Base-by-base conservation (phyloP, 2,797 vertebrate species). In the Knipowitschia caucasica region DNA sequence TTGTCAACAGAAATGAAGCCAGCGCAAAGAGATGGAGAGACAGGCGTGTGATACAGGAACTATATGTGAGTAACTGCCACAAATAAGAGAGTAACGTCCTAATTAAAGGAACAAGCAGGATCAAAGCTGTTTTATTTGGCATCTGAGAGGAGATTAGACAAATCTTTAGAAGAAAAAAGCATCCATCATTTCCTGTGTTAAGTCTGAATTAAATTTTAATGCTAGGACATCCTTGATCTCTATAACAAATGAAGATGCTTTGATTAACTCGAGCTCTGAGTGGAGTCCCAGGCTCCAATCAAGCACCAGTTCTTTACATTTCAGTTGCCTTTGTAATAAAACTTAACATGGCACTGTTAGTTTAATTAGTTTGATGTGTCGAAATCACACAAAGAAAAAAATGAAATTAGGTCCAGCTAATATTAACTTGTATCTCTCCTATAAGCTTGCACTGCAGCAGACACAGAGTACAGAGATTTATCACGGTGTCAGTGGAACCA, bases 1-100 rank as follows among this genome's bases (percentile, higher is more conserved):
- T 84, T 89, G 89, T 91, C 87, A 93, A 91, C 81, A 91, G 76
- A 91, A 90, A 91, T 81, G 80, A 89, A 92, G 86, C 82, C 74
- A 78, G 73, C 67, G 79, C 73, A 81, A 82, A 73, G 75, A 82
- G 80, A 78, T 80, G 81, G 83, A 18, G 36, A 82, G 39, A 46
- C 43, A 80, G 69, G 62, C 21, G 23, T 5, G 69, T 70, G 86
- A 56, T 64, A 69, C 67, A 78, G 67, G 70, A 84, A 71, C 70
- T 69, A 42, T 40, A 71, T 72, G 67, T 77, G 80, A 84, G 80
- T 73, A 80, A 75, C 72, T 80, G 72, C 73, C 71, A 79, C 67
- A 56, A 66, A 67, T 61, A 71, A 54, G 35, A 72, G 69, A 88
- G 80, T 75, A 80, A 77, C 33, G 45, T 25, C 51, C 80, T 90